phyloP scores from a whole-genome alignment of 1,140 invertebrate genomes.

The Colletes gigas region DNA sequence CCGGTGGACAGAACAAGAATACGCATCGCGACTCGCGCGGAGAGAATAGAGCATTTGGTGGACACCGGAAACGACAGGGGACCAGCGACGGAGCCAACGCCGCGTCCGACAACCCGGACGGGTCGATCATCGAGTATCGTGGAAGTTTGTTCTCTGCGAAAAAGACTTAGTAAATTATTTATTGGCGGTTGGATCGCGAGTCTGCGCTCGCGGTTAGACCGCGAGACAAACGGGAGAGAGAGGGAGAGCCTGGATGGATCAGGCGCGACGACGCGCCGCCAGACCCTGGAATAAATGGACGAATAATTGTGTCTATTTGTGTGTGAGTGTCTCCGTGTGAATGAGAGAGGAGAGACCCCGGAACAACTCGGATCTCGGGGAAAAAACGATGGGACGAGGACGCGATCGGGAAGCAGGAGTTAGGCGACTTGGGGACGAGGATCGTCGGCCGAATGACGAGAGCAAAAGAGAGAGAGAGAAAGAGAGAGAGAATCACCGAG shows the following conservation, averaged over 20 bases:
- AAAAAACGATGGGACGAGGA: not conserved
- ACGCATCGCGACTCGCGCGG: too few species aligned
- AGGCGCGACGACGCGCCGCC: constrained; percentile 26
- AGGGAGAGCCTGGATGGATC: constrained; percentile 25
- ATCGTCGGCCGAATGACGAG: too few species aligned
- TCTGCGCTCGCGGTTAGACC: constrained; percentile 21
- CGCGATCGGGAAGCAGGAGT: not conserved
- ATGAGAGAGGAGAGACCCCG: not conserved
- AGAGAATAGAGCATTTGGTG: too few species aligned
- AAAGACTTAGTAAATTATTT: constrained; percentile 79
- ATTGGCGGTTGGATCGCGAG: constrained; percentile 70
- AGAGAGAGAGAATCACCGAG: constrained; percentile 28
- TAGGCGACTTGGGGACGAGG: too few species aligned
- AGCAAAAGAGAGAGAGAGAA: not conserved
- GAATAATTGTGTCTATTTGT: constrained; percentile 8
- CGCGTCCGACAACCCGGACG: not conserved
- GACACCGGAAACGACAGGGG: not conserved
- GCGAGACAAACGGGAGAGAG: constrained; percentile 42
- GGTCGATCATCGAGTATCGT: constrained; percentile 56
- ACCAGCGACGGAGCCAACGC: constrained; percentile 3
- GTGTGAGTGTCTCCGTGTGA: not conserved
- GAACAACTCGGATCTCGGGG: not conserved
- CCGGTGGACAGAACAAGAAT: too few species aligned
- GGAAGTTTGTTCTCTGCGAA: constrained; percentile 72
- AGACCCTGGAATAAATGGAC: constrained; percentile 38